Evolutionary conservation across 2,888 invertebrate species (phyloP), one percentile per base, ranked within the genome.

Genomic region (Anthoptus insignis): DNA sequence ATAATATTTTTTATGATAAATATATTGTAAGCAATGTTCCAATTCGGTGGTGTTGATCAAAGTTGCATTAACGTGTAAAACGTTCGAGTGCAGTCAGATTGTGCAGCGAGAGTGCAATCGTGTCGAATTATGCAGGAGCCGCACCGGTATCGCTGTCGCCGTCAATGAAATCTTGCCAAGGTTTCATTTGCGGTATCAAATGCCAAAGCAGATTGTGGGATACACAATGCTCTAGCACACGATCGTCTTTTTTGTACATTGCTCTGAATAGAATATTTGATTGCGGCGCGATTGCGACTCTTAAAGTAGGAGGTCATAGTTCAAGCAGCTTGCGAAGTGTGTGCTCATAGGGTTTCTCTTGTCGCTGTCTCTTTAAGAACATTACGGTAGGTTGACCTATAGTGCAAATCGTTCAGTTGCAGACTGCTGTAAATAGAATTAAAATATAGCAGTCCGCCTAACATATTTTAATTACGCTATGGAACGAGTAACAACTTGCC

Each of bases 81-180:
- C 34, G 47, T 47, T 61, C 54, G 34, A 54, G 34, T 61, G 61
- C 47, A 56, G 49, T 37, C 45, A 56, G 56, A 56, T 39, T 49
- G 56, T 61, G 56, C 49, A 49, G 63, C 56, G 56, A 56, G 49
- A 56, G 54, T 37, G 47, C 63, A 63, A 63, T 56, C 56, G 56
- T 19, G 54, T 61, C 54, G 47, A 61, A 61, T 54, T 47, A 54
- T 61, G 45, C 61, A 61, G 54, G 45, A 61, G 45, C 47, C 42
- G 54, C 47, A 24, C 56, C 54, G 34, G 47, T 56, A 56, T 49
- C 56, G 56, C 49, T 63, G 63, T 63, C 49, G 49, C 34, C 56
- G 49, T 56, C 56, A 63, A 63, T 56, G 49, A 63, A 63, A 56
- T 63, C 63, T 63, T 63, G 54, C 56, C 56, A 61, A 61, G 61